These are phyloP conservation scores for Lepidotrigona ventralis DNA, from an alignment of 1,140 invertebrate genomes.

Conservation along the genomic window DNA sequence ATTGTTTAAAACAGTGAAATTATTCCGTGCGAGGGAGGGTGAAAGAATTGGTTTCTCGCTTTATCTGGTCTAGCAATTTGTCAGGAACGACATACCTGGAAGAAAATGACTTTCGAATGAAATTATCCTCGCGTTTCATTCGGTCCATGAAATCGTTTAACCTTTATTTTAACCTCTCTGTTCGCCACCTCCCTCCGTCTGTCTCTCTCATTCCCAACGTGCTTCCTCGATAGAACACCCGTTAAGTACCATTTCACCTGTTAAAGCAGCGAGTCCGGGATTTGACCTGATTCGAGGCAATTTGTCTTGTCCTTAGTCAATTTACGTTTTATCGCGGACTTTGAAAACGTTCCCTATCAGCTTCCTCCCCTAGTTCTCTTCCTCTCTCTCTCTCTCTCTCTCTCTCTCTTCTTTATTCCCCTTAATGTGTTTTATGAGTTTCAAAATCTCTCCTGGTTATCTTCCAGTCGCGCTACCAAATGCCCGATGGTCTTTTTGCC, in stretches of 20 bases:
- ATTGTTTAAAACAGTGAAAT: not conserved
- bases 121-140: slow-evolving; percentile 24
- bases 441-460: slow-evolving; percentile 23
- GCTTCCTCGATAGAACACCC: slow-evolving; percentile 4
- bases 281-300: slow-evolving; percentile 36
- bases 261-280: slow-evolving; percentile 23
- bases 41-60: slow-evolving; percentile 3
- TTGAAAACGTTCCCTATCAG: slow-evolving; percentile 11
- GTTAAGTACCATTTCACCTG: slow-evolving; percentile 38
- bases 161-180: not conserved
- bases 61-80: not conserved
- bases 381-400: too few species aligned
- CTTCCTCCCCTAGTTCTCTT: not conserved
- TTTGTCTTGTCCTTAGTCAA: slow-evolving; percentile 38
- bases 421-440: slow-evolving; percentile 32
- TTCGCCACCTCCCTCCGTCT: too few species aligned
- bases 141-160: slow-evolving; percentile 10
- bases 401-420: not conserved
- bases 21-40: not conserved
- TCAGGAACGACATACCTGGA: not conserved
- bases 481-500: not conserved
- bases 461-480: not conserved
- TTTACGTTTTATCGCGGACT: slow-evolving; percentile 36
- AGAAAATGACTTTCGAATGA: slow-evolving; percentile 27
- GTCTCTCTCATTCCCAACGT: not conserved